Conservation (phyloP, 2,888 invertebrate species). For the Erebia epiphron region DNA sequence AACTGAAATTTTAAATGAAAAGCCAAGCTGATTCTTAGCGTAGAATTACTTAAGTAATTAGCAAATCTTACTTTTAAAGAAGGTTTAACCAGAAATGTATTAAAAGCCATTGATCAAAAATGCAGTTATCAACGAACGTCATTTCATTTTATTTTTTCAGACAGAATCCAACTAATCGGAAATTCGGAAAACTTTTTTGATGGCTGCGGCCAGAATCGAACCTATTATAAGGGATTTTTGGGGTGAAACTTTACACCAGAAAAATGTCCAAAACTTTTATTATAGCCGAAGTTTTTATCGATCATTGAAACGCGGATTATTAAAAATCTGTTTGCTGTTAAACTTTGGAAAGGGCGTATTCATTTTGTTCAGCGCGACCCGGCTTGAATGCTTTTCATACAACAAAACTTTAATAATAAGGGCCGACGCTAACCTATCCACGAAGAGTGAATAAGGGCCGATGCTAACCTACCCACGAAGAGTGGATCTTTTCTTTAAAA, state of each 20-base stretch:
- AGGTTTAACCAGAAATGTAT: not conserved
- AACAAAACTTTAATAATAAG: conserved; percentile 16
- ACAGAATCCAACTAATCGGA: conserved; percentile 9
- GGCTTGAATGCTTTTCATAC: not conserved
- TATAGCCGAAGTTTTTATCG: conserved; percentile 36
- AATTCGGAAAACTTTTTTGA: conserved; percentile 8
- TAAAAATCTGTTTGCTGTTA: conserved; percentile 34
- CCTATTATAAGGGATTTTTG: too few species aligned
- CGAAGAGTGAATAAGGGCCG: not conserved
- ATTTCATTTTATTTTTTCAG: conserved; percentile 9
- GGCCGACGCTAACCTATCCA: not conserved
- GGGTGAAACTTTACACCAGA: conserved; percentile 24
- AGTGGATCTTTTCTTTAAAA: too few species aligned
- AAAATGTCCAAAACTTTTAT: conserved; percentile 33
- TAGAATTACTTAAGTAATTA: too few species aligned
- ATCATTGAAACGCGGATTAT: conserved; percentile 36
- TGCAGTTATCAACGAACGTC: not conserved
- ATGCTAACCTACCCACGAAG: too few species aligned
- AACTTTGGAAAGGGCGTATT: conserved; percentile 30
- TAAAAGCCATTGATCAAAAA: not conserved
- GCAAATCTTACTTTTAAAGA: too few species aligned
- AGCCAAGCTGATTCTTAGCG: too few species aligned
- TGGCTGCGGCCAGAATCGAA: not conserved
- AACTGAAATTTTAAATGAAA: too few species aligned
- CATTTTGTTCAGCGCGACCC: conserved; percentile 9